Base-by-base conservation (phyloP, 2,113 vertebrate species). In the Otus sunia region DNA sequence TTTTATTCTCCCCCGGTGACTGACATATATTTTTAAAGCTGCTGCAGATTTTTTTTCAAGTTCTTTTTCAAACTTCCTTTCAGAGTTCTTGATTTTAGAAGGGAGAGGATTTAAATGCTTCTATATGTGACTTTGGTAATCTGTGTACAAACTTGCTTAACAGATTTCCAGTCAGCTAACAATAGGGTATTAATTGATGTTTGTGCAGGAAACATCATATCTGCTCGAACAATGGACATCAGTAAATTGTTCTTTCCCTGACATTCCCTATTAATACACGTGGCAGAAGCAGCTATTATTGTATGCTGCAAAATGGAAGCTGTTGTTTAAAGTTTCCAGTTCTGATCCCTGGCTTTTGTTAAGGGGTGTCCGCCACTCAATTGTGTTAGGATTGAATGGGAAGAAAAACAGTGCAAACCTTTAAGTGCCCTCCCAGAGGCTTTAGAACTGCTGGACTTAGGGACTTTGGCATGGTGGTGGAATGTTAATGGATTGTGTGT, bases 401-500 rank as follows among this genome's bases (percentile, higher is more conserved):
- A 85, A 50, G 68, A 34, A 94, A 94, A 94, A 25, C 74, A 93
- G 15, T 32, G 49, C 19, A 39, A 92, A 94, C 62, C 53, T 91
- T 87, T 56, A 92, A 92, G 50, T 95, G 41, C 45, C 43, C 55
- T 97, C 55, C 39, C 49, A 73, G 62, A 90, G 68, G 74, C 52
- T 91, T 95, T 58, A 79, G 67, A 63, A 68, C 75, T 43, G 66
- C 21, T 88, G 74, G 62, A 47, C 49, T 73, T 75, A 73, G 45
- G 47, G 88, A 52, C 60, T 95, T 92, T 12, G 49, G 34, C 50
- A 5, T 56, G 53, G 71, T 76, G 58, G 20, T 86, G 92, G 91
- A 96, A 96, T 97, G 95, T 96, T 81, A 93, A 91, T 94, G 94
- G 98, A 37, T 92, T 92, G 84, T 90, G 49, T 93, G 62, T 96